A percentile compares a stretch with the other conserved stretches of the same genome.
Evolutionary conservation across 2,113 vertebrate genomes (phyloP).

Genomic region (Rutilus rutilus): DNA sequence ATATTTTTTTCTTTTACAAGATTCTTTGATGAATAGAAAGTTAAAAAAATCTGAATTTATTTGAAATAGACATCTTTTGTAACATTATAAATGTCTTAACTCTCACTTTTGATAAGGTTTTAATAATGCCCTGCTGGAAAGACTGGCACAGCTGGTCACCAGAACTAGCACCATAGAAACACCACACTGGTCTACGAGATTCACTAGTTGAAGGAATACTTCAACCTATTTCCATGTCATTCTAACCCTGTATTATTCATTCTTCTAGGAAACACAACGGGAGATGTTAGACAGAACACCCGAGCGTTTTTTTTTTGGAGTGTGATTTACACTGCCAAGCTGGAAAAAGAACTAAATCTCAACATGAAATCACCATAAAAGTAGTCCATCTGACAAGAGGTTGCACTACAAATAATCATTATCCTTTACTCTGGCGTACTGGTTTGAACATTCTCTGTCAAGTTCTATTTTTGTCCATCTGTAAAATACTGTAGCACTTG

Average conservation of each 20-base stretch:
- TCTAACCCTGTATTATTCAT: constrained; percentile 1
- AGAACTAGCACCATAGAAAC: background rate
- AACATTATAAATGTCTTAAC: background rate
- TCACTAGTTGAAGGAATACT: background rate
- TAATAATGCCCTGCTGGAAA: background rate
- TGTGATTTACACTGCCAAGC: background rate
- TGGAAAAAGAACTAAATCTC: background rate
- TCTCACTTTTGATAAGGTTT: background rate
- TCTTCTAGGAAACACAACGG: background rate
- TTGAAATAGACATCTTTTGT: background rate
- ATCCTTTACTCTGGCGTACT: background rate
- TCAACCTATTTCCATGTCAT: background rate
- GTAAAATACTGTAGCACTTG: background rate
- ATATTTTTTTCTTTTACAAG: background rate
- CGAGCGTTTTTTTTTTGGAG: background rate
- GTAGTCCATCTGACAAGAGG: background rate
- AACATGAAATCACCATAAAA: background rate
- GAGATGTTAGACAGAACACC: background rate
- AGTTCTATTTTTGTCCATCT: background rate
- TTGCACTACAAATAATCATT: background rate
- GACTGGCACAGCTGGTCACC: constrained; percentile 1
- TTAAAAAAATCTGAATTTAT: background rate
- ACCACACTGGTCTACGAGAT: background rate
- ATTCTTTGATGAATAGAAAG: background rate
- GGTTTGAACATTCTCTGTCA: background rate